These are phyloP conservation scores for Paguma larvata DNA, from an alignment of 2,797 vertebrate species.

Conservation along the genomic window DNA sequence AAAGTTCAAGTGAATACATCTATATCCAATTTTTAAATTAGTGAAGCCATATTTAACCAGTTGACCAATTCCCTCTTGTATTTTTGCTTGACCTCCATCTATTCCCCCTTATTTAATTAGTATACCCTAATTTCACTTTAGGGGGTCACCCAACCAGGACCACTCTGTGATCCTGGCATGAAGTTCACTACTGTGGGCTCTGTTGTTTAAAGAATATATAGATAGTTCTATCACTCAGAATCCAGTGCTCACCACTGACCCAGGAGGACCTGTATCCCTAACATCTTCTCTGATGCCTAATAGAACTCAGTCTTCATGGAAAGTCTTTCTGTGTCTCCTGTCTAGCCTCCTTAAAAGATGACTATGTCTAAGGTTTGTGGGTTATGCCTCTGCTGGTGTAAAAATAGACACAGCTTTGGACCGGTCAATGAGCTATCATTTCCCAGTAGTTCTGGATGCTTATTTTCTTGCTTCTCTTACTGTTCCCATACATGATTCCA, in stretches of 20 bases:
- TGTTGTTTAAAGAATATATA: not conserved
- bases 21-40: not conserved
- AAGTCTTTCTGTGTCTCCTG: not conserved
- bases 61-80: not conserved
- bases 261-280: not conserved
- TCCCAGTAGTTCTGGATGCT: not conserved
- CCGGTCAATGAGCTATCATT: not conserved
- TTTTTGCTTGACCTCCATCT: not conserved
- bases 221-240: not conserved
- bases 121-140: not conserved
- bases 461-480: not conserved
- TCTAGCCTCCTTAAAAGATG: not conserved
- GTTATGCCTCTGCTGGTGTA: not conserved
- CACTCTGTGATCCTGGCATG: not conserved
- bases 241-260: not conserved
- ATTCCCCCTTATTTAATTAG: not conserved
- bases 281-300: not conserved
- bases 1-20: constrained; percentile 15
- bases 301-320: not conserved
- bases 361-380: not conserved
- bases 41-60: not conserved
- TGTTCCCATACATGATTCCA: not conserved
- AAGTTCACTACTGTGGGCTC: not conserved
- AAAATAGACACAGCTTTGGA: not conserved
- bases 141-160: not conserved